Base-by-base conservation (phyloP, 2,797 vertebrate genomes). In the Catharus ustulatus region DNA sequence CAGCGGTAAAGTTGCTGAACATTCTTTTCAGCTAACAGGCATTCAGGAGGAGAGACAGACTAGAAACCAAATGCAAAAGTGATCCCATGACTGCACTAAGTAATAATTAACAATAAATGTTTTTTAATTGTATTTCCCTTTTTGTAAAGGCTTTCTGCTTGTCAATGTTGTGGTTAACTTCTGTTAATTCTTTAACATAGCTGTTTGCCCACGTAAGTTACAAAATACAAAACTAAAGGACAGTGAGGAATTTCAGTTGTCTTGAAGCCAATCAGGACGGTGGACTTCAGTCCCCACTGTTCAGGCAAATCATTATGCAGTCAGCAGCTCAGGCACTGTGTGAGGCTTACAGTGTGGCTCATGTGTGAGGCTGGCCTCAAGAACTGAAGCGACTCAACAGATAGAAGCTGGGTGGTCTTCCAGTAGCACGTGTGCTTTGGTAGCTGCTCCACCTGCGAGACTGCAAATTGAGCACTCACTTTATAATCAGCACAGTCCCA, bases 61-160 rank as follows among this genome's bases (percentile, higher is more conserved):
- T 58, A 72, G 42, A 91, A 91, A 81, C n/a, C 26, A 80, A 88
- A 75, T 9, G 26, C 18, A 5, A 40, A 55, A 74, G 43, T n/a
- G 40, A 68, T 81, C 68, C 51, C 43, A 62, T 89, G 79, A 88
- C 73, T 93, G 15, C 24, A 83, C 2, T 63, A 71, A 71, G 45
- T 87, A 91, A 95, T 94, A 75, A 92, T 83, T 95, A 94, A 92
- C 73, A 77, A 43, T 46, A 92, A 80, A 30, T 40, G 18, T 13
- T 82, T 75, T 76, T 71, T 13, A 89, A 46, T 68, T 64, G 18
- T 43, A 51, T 71, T 62, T 7, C 19, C 4, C 26, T 68, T 86
- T 85, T 59, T 72, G 38, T 38, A 81, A 81, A 73, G 58, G 34
- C 40, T 81, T 86, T 24, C 81, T 75, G 13, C 29, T 80, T 58